Evolutionary conservation across 1,140 invertebrate species (phyloP).

Genomic region (Gryon sp.): DNA sequence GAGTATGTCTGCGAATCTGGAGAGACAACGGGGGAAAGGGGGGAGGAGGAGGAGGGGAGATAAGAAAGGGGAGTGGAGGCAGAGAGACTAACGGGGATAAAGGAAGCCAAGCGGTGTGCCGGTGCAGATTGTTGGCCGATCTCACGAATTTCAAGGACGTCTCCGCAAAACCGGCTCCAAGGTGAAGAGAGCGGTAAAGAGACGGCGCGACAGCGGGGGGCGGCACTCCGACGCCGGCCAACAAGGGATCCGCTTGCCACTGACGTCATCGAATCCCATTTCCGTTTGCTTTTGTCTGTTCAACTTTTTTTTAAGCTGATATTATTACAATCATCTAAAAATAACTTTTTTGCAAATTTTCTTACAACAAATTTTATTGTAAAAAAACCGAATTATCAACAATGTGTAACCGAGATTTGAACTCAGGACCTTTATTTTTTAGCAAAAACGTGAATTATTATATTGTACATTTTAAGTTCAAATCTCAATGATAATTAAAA

Average conservation of each 20-base stretch:
- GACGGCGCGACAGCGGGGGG: slow-evolving; percentile 46
- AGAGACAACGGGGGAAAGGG: not conserved
- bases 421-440: too few species aligned
- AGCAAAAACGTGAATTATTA: too few species aligned
- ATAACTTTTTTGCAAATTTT: too few species aligned
- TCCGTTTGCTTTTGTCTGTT: slow-evolving; percentile 65
- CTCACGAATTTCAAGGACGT: slow-evolving; percentile 79
- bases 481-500: too few species aligned
- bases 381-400: too few species aligned
- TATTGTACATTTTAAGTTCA: too few species aligned
- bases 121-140: slow-evolving; percentile 73
- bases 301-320: too few species aligned
- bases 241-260: slow-evolving; percentile 42
- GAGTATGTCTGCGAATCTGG: slow-evolving; percentile 4
- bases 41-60: not conserved
- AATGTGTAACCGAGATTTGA: too few species aligned
- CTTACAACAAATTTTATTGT: too few species aligned
- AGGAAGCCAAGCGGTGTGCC: slow-evolving; percentile 68
- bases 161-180: slow-evolving; percentile 74
- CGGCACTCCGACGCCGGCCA: too few species aligned
- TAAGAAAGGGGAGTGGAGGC: not conserved
- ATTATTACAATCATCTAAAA: too few species aligned
- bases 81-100: slow-evolving; percentile 49
- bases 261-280: slow-evolving; percentile 65
- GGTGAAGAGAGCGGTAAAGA: slow-evolving; percentile 67